phyloP scores from a whole-genome alignment of 2,888 invertebrate genomes.

The Hydraecia micacea region DNA sequence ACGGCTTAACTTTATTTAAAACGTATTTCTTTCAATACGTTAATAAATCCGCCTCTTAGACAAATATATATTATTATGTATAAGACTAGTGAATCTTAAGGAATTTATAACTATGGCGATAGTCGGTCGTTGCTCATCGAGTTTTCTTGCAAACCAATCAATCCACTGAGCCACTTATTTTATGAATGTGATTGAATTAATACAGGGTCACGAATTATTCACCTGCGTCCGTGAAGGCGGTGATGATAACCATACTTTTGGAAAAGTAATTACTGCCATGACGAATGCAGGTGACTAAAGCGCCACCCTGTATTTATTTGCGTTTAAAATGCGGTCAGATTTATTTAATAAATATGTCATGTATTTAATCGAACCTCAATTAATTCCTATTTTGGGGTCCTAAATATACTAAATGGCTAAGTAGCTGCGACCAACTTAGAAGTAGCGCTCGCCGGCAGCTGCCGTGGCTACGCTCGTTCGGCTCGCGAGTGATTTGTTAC shows the following conservation, averaged over 20 bases:
- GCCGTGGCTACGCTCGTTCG: too few relatives aligned
- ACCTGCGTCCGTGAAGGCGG: neutral
- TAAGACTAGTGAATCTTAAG: neutral
- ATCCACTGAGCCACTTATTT: neutral
- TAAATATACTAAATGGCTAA: too few relatives aligned
- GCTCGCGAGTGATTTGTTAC: too few relatives aligned
- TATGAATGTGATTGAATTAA: neutral
- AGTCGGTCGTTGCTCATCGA: neutral
- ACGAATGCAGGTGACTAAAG: neutral
- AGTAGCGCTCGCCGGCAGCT: too few relatives aligned
- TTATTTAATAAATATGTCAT: neutral
- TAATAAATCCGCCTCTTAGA: neutral
- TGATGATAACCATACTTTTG: neutral
- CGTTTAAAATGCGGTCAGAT: neutral
- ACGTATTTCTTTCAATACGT: neutral
- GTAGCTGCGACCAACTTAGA: too few relatives aligned
- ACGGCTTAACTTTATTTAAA: neutral
- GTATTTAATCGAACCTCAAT: neutral
- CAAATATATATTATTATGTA: neutral
- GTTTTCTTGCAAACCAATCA: neutral
- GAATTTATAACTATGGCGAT: neutral
- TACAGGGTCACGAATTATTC: neutral
- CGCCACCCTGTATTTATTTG: neutral
- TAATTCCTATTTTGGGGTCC: neutral
- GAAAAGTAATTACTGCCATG: too few relatives aligned